Base-by-base conservation (phyloP, 2,888 invertebrate species). In the Morinoia aosen region DNA sequence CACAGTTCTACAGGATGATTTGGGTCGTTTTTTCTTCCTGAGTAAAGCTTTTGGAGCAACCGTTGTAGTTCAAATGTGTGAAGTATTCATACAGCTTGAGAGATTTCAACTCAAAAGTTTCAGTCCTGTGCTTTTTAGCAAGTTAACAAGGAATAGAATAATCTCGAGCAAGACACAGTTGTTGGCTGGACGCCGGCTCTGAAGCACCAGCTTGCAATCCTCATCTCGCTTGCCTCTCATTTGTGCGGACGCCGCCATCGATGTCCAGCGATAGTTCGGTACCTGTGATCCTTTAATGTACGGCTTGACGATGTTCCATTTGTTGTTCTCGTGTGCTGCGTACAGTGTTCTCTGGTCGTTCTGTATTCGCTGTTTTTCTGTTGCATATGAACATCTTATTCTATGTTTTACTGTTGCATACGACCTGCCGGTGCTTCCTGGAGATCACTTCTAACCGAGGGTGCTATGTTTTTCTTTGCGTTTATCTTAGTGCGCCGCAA, bases 201-300 rank as follows among this genome's bases (percentile, higher is more conserved):
- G 33, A 33, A 16, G 25, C 76, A 76, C 61, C 76, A 16, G 25
- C 76, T 76, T 33, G 76, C 76, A 33, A 76, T 16, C 33, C 76
- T 76, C 76, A 76, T 76, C 33, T 76, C 76, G 76, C 76, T 76
- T 76, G 76, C 76, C 76, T 76, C 76, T 76, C 76, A 76, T 76
- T 76, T 76, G 76, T 76, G 33, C 76, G 16, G 76, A 76, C 19
- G 76, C 76, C 76, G 76, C 76, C 76, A 33, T 76, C 76, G 76
- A 76, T 76, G 25, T 25, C 19, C 76, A 76, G 76, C 33, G 76
- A 76, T 76, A 76, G 76, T 76, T 76, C 25, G 76, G 76, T 33
- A 76, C 76, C 76, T 76, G 76, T 76, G 61, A 19, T 61, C 61
- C 61, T 61, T 16, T 61, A 33, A 76, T 76, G 33, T 33, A 33